A percentile compares a stretch with the other conserved stretches of the same genome.
These are phyloP conservation scores for Conistra vaccinii DNA, from an alignment of 2,888 invertebrate genomes.

Conservation along the genomic window DNA sequence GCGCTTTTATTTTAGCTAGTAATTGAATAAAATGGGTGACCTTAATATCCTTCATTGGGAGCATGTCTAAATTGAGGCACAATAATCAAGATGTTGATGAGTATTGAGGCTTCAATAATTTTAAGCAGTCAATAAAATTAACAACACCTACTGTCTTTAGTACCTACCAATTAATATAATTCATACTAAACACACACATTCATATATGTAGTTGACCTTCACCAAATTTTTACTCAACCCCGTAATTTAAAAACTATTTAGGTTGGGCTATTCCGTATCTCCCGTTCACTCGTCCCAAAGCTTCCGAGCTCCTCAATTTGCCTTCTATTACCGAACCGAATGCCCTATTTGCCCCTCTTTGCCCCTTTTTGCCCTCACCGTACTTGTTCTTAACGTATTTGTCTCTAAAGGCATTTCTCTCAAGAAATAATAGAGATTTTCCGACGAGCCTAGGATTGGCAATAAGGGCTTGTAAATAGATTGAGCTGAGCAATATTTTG, in stretches of 20 bases:
- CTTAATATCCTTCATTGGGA: too few species aligned
- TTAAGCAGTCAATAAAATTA: too few species aligned
- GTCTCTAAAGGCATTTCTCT: constrained; percentile 49
- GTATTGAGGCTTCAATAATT: too few species aligned
- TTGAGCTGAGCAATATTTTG: constrained; percentile 42
- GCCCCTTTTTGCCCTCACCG: constrained; percentile 48
- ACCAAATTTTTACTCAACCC: too few species aligned
- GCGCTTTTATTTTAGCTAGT: too few species aligned
- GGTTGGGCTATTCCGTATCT: constrained; percentile 17
- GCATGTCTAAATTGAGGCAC: too few species aligned
- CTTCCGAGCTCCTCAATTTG: constrained; percentile 51
- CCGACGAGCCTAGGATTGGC: constrained; percentile 42
- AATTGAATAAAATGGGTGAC: too few species aligned
- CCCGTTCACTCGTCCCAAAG: constrained; percentile 25
- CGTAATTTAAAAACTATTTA: constrained; percentile 18
- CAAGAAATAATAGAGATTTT: constrained; percentile 58
- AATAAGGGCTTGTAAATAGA: constrained; percentile 57
- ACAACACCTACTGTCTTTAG: too few species aligned
- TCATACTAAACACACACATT: too few species aligned
- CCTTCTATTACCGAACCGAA: constrained; percentile 51
- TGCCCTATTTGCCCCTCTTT: constrained; percentile 47
- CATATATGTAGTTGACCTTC: too few species aligned
- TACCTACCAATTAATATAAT: too few species aligned
- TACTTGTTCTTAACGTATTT: constrained; percentile 52
- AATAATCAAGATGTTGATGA: too few species aligned